Base-by-base conservation (phyloP, 2,113 vertebrate species). In the Platichthys flesus region DNA sequence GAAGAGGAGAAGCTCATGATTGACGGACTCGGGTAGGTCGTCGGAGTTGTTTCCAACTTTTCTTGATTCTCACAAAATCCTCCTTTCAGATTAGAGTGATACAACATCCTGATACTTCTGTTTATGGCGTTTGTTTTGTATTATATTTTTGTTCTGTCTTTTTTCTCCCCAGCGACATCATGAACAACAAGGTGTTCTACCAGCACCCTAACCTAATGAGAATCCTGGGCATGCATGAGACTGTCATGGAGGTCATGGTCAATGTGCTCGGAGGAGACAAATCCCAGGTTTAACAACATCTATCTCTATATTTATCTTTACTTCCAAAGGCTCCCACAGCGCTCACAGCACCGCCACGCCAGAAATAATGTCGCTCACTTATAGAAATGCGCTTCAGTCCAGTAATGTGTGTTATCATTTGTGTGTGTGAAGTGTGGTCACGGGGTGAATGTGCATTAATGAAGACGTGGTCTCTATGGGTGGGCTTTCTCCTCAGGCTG, bases 141-240 rank as follows among this genome's bases (percentile, higher is more conserved):
- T 57, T 26, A 35, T 18, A 18, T 63, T 16, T 26, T 2, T 55
- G 1, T 81, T 71, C 18, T 64, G 61, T 71, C 10, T 49, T 40
- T 35, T 55, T 62, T 40, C 58, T 62, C 68, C 90, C 35, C 86
- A 99, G 98, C 52, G 96, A 99, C 89, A 99, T 99, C 89, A 99
- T 99, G 97, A 99, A 99, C 94, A 99, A 99, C 90, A 99, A 99
- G 79, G 97, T 99, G 13, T 99, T 99, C 93, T 99, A 99, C 94
- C 98, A 99, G 85, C 98, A 99, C 82, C 98, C 98, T 26, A 99
- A 99, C 87, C 93, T 99, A 59, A 99, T 99, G 98, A 94, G 98
- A 79, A 97, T 98, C 72, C 94, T 99, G 31, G 98, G 98, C 60
- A 99, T 99, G 98, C 98, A 99, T 18, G 98, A 99, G 91, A 99